A percentile compares a stretch with the other conserved stretches of the same genome.
These are phyloP conservation scores for Lepidurus packardi DNA, from an alignment of 1,140 invertebrate genomes.

Conservation along the genomic window DNA sequence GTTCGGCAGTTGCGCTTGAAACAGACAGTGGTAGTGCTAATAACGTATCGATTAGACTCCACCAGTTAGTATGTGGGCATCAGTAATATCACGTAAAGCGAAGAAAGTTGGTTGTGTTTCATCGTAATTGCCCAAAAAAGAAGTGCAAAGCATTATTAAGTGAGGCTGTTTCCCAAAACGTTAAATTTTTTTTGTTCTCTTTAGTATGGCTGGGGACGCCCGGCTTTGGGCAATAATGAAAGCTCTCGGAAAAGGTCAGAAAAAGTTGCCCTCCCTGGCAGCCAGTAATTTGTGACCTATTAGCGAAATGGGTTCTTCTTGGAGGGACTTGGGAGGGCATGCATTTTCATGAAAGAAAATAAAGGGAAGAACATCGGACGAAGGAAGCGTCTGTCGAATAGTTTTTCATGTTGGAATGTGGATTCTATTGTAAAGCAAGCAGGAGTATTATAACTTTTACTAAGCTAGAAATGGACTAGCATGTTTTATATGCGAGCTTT, in stretches of 20 bases:
- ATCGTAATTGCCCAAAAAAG: neutral
- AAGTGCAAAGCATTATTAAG: constrained; percentile 6
- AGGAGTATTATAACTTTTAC: neutral
- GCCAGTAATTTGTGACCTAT: constrained; percentile 10
- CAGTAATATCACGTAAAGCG: neutral
- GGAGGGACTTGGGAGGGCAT: neutral
- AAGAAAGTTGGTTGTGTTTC: neutral
- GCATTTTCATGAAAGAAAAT: neutral
- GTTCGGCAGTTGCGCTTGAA: neutral
- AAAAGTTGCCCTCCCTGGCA: neutral
- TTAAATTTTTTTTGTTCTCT: neutral
- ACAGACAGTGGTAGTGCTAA: neutral
- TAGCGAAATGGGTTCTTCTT: neutral
- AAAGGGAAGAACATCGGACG: neutral
- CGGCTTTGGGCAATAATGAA: constrained; percentile 13
- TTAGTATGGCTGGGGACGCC: neutral
- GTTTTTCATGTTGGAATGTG: neutral
- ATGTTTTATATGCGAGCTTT: neutral
- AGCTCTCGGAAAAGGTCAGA: neutral
- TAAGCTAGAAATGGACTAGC: neutral
- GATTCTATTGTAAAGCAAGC: neutral
- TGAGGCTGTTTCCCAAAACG: neutral
- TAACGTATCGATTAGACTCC: neutral
- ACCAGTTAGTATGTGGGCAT: neutral
- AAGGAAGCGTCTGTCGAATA: constrained; percentile 8